Evolutionary conservation across 2,797 vertebrate species (phyloP), one percentile per base, ranked within the genome.

Genomic region (Phyllotis vaccarum): DNA sequence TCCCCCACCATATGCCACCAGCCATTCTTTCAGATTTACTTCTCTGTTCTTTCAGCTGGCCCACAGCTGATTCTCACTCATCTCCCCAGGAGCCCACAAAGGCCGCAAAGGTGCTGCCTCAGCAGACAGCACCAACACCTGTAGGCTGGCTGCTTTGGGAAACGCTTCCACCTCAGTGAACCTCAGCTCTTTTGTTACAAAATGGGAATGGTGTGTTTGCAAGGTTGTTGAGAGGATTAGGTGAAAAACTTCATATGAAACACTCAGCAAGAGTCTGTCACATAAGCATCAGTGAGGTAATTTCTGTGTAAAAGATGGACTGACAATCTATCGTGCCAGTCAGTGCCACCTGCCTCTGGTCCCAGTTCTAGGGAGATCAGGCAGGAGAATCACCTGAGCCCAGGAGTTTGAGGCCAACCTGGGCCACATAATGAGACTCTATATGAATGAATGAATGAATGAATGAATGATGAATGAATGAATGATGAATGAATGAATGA

Each of bases 211-310:
- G 82, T 46, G n/a, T 76, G n/a, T 58, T 83, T 62, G 40, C 8
- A 86, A 52, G 29, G 19, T 83, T 93, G 52, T 76, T 81, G 1
- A 83, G 52, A 76, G 64, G 58, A 81, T 70, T 79, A 75, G 81
- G 34, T 70, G n/a, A 88, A 52, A 96, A 93, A 66, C 82, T 85
- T 34, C 66, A 80, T 64, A 9, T 68, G 56, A 85, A 83, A 37
- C 3, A 7, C 24, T 82, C 56, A n/a, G 80, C 19, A 6, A 93
- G 64, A 91, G 31, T 31, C 75, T 87, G 43, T 80, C 52, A 58
- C 43, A 46, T n/a, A 82, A 87, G 49, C 52, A 24, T 70, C 37
- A 49, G 40, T 62, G 56, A 64, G 37, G 27, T 21, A 3, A 11
- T 43, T 10, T 5, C 79, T 17, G 43, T 37, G 68, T n/a, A 66